Evolutionary conservation across 2,888 invertebrate species (phyloP).

Genomic region (Folsomia candida): DNA sequence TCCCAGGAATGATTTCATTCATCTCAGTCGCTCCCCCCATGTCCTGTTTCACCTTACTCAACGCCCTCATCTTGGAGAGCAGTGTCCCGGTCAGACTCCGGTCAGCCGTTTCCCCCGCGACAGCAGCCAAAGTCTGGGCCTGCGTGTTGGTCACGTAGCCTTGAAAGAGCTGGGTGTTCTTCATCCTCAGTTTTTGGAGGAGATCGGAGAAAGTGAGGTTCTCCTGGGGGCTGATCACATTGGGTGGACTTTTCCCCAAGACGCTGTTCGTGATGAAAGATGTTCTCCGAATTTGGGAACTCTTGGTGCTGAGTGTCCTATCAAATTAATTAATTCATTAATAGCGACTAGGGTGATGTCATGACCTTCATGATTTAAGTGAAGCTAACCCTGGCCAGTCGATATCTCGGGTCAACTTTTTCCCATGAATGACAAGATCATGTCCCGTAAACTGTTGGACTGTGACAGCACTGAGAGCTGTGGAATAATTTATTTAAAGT

Average conservation of each 20-base stretch:
- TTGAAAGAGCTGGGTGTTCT: constrained; percentile 36
- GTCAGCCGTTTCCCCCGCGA: background rate
- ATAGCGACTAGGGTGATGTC: too few relatives aligned
- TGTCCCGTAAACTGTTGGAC: constrained; percentile 44
- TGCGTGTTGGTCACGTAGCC: constrained; percentile 20
- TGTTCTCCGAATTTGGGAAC: too few relatives aligned
- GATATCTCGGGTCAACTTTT: constrained; percentile 45
- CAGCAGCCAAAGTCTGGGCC: background rate
- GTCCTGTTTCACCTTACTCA: constrained; percentile 1
- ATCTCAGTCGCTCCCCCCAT: background rate
- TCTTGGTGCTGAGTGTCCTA: too few relatives aligned
- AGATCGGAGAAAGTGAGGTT: constrained; percentile 46
- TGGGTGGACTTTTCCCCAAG: background rate
- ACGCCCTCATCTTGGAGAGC: constrained; percentile 21
- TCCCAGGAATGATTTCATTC: constrained; percentile 8
- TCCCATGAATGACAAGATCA: constrained; percentile 44
- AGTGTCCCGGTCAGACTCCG: constrained; percentile 9
- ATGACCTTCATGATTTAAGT: background rate
- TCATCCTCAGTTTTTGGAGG: constrained; percentile 42
- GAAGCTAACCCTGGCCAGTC: constrained; percentile 49
- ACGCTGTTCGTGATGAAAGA: constrained; percentile 3
- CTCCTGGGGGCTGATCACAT: constrained; percentile 7
- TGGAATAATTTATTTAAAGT: too few relatives aligned
- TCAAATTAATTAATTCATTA: too few relatives aligned
- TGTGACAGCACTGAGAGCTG: constrained; percentile 63